phyloP scores from a whole-genome alignment of 2,888 invertebrate species.

The Acrobeloides nanus region DNA sequence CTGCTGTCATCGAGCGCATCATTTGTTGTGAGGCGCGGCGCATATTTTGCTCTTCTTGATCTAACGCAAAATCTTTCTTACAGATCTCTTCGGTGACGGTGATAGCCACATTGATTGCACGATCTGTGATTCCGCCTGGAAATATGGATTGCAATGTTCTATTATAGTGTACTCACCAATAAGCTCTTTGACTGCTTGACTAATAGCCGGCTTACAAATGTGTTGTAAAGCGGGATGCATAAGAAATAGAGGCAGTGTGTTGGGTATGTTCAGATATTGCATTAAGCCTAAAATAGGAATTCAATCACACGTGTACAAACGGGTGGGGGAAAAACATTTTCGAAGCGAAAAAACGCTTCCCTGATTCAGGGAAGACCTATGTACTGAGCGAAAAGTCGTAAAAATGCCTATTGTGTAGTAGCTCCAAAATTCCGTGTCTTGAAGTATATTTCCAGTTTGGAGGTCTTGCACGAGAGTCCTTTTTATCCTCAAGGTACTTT shows the following conservation, averaged over 20 bases:
- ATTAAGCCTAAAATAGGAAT: too few relatives aligned
- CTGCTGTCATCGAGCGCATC: slow-evolving; percentile 88
- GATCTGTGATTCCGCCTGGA: slow-evolving; percentile 76
- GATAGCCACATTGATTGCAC: slow-evolving; percentile 89
- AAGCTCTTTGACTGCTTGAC: slow-evolving; percentile 96
- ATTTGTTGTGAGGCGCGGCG: slow-evolving; percentile 78
- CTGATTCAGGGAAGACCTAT: too few relatives aligned
- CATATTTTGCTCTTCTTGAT: slow-evolving; percentile 86
- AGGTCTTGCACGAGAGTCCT: too few relatives aligned
- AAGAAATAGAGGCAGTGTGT: slow-evolving; percentile 56
- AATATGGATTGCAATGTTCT: not conserved
- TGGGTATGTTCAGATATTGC: slow-evolving; percentile 36
- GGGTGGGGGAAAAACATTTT: too few relatives aligned
- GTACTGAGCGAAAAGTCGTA: too few relatives aligned
- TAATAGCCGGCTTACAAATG: slow-evolving; percentile 74
- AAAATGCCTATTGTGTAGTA: too few relatives aligned
- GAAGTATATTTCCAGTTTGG: too few relatives aligned
- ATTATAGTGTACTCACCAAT: slow-evolving; percentile 59
- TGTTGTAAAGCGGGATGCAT: slow-evolving; percentile 79
- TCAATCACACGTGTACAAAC: too few relatives aligned
- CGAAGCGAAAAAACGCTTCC: too few relatives aligned
- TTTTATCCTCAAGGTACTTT: too few relatives aligned
- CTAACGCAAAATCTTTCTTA: slow-evolving; percentile 86
- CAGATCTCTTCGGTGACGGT: slow-evolving; percentile 93
- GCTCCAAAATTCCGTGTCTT: too few relatives aligned